Evolutionary conservation across 1,140 invertebrate species (phyloP).

Genomic region (Drosophila nasuta): DNA sequence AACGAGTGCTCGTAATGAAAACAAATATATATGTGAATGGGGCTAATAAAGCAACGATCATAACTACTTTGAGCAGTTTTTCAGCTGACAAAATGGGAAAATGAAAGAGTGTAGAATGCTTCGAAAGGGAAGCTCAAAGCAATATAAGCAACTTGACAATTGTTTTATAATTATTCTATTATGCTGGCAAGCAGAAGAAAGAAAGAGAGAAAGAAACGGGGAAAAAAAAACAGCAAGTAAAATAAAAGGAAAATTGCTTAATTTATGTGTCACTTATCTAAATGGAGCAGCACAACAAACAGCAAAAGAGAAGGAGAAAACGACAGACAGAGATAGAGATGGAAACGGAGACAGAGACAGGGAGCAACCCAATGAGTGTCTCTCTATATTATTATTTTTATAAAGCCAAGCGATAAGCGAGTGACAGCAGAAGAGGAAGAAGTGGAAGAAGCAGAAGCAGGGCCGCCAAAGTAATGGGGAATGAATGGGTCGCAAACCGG

Average conservation of each 20-base stretch:
- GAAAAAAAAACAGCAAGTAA: slow-evolving; percentile 32
- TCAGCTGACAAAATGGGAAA: slow-evolving; percentile 13
- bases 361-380: slow-evolving; percentile 38
- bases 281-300: slow-evolving; percentile 66
- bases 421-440: slow-evolving; percentile 12
- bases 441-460: too few species aligned
- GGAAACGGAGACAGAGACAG: slow-evolving; percentile 3
- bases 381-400: slow-evolving; percentile 47
- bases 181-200: slow-evolving; percentile 21
- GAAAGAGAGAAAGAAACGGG: slow-evolving; percentile 6
- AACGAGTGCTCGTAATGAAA: slow-evolving; percentile 56
- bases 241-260: slow-evolving; percentile 81
- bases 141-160: slow-evolving; percentile 60
- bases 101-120: slow-evolving; percentile 6
- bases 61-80: slow-evolving; percentile 24
- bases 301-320: slow-evolving; percentile 20
- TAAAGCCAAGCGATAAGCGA: slow-evolving; percentile 51
- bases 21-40: slow-evolving; percentile 49
- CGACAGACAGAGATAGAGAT: neutral
- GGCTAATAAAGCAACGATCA: slow-evolving; percentile 41
- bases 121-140: slow-evolving; percentile 5
- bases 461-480: neutral
- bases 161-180: slow-evolving; percentile 78
- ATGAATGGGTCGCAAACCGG: neutral
- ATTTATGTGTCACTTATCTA: slow-evolving; percentile 82